Evolutionary conservation across 2,113 vertebrate genomes (phyloP), one percentile per base, ranked within the genome.

Genomic region (Monopterus albus): DNA sequence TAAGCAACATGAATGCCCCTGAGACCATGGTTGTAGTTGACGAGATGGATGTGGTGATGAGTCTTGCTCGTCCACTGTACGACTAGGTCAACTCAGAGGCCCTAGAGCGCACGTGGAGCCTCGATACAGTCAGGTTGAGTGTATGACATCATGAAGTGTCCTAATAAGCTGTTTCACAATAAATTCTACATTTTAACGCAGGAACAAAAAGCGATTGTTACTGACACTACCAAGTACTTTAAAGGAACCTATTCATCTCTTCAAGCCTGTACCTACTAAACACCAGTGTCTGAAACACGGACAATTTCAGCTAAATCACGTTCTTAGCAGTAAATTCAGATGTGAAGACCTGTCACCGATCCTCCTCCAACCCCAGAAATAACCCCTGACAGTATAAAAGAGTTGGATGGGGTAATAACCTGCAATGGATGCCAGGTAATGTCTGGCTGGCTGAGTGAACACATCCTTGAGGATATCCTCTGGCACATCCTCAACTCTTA

Each of bases 51-150:
- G 53, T 67, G 36, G 7, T 5, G 62, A 36, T 62, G 18, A 66
- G 50, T 35, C 64, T 88, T 1, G 92, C 94, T 46, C 95, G 90
- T 0, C 95, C 95, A 3, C 75, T 90, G 0, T 96, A 97, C 17
- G 91, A 72, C 0, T 67, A 86, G 84, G 87, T 57, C 50, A 70
- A 57, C 3, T 21, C 81, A 0, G 90, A 91, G 31, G 47, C 73
- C 21, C 50, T 84, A 18, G 82, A 88, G 33, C 91, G 91, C 83
- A 88, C 36, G 2, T 63, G 69, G 1, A 79, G 84, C 58, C 95
- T 7, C 73, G 51, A 0, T 96, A 97, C 3, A 79, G 85, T 18
- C 66, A 78, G 25, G 77, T 83, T 0, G 71, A 79, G 8, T 63
- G 57, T 0, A n/a, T n/a, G n/a, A n/a, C n/a, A n/a, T n/a, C n/a